Evolutionary conservation across 2,888 invertebrate species (phyloP), one percentile per base, ranked within the genome.

Genomic region (Tetragnatha montana): DNA sequence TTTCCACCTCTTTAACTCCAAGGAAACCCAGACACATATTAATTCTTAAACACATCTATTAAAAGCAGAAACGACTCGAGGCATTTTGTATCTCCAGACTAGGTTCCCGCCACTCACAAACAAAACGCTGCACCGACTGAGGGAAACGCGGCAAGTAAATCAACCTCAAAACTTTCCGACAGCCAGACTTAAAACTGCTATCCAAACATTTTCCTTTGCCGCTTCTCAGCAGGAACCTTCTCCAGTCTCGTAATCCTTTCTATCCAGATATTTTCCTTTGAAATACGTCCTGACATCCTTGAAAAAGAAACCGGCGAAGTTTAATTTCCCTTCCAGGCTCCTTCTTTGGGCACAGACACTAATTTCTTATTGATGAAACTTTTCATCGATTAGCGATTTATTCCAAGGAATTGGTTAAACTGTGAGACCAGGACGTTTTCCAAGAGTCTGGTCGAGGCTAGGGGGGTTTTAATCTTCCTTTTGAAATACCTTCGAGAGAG

Each of bases 331-430:
- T 69, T 70, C 69, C 17, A 49, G 69, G 19, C 60, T 19, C 47
- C 47, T 12, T 35, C 69, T 70, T 69, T 81, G 35, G 17, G 17
- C 70, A 10, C 10, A 0, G 21, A n/a, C 70, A 19, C 10, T 70
- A 47, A 47, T 81, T 70, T 51, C 51, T 81, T 81, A 35, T 81
- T 19, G 35, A 81, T 47, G 51, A 17, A 78, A 81, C 21, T 12
- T 81, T 81, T 19, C 69, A 82, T 82, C 75, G 83, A 83, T 83
- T 83, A 68, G 74, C 47, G 74, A 75, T 83, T 83, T 75, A 83
- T 83, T 47, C 47, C 47, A 19, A 7, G 17, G 51, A 83, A 68
- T 73, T 12, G 47, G 35, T 68, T 75, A 47, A 83, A 51, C 73
- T 12, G 22, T 83, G 47, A 35, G 35, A 35, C 47, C 35, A n/a